Evolutionary conservation across 1,140 invertebrate species (phyloP).

Genomic region (Caerostris extrusa): DNA sequence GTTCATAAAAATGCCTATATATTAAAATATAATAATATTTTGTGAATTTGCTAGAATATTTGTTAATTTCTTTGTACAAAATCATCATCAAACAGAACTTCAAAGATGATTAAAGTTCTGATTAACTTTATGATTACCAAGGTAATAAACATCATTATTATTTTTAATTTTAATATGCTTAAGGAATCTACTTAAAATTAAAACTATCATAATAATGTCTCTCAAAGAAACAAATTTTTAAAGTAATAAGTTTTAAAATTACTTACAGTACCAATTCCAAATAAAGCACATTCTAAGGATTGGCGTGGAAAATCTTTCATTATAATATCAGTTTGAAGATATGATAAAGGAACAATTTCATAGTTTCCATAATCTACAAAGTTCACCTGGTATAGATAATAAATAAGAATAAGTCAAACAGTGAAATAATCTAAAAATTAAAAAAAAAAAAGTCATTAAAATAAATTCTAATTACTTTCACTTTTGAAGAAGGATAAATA

Average conservation of each 20-base stretch:
- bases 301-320: slow-evolving; percentile 84
- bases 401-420: not conserved
- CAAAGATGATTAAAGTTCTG: no score
- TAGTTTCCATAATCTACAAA: slow-evolving; percentile 84
- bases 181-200: no score
- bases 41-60: no score
- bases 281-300: slow-evolving; percentile 81
- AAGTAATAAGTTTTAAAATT: not conserved
- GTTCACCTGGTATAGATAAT: slow-evolving; percentile 78
- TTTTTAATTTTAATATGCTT: no score
- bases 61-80: no score
- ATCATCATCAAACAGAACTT: no score
- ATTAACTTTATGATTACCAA: no score
- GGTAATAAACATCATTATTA: no score
- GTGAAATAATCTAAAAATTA: not conserved
- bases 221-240: no score
- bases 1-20: no score
- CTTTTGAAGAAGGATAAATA: slow-evolving; percentile 74
- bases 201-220: no score
- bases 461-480: slow-evolving; percentile 21
- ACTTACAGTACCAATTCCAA: slow-evolving; percentile 82
- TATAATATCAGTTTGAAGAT: slow-evolving; percentile 85
- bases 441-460: not conserved
- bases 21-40: no score
- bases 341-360: slow-evolving; percentile 82